These are phyloP conservation scores for Eubucco bourcierii DNA, from an alignment of 2,113 vertebrate genomes.

Conservation along the genomic window DNA sequence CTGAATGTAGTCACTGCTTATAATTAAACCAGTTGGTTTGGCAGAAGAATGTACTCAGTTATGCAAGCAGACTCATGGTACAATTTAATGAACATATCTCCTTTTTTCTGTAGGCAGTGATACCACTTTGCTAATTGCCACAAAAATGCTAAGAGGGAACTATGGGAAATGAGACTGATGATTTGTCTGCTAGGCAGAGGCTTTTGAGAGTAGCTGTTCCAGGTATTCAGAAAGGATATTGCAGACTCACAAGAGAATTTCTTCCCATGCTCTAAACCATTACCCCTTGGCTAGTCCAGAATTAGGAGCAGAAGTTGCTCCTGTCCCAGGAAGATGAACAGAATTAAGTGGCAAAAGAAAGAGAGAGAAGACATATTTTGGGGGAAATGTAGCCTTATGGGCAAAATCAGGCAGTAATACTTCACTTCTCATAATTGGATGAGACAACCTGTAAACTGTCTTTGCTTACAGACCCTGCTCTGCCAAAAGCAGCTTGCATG, in stretches of 20 bases:
- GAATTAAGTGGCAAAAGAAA: background rate
- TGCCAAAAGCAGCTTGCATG: background rate
- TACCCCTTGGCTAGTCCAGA: background rate
- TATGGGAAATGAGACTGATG: background rate
- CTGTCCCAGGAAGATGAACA: background rate
- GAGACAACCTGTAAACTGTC: background rate
- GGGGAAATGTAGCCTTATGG: background rate
- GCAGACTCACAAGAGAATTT: background rate
- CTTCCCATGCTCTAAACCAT: background rate
- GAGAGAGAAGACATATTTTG: background rate
- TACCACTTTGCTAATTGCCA: background rate
- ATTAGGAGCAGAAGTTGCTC: background rate
- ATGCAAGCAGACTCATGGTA: background rate
- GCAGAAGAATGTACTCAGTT: background rate
- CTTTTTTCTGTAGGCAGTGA: background rate
- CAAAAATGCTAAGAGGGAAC: background rate
- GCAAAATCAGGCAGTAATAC: background rate
- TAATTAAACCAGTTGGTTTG: background rate
- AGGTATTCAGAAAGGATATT: background rate
- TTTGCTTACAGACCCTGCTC: background rate
- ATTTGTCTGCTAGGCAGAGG: background rate
- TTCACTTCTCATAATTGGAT: background rate
- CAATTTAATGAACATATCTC: background rate
- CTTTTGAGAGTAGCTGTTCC: background rate
- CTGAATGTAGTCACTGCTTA: background rate